Evolutionary conservation across 2,113 vertebrate genomes (phyloP), one percentile per base, ranked within the genome.

Genomic region (Ptychochromis oligacanthus): DNA sequence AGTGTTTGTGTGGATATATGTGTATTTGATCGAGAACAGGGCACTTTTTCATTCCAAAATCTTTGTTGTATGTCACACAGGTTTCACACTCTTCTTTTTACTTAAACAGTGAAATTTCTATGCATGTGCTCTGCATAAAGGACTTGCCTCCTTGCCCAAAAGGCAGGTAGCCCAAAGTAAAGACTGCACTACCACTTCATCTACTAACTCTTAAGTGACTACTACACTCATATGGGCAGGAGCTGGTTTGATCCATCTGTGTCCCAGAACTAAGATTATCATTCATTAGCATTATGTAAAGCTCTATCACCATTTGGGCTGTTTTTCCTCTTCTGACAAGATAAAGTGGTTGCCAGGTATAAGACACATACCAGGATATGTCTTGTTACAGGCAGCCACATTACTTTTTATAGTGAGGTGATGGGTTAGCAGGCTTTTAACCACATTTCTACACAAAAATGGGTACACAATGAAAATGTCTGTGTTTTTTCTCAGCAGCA

Each of bases 1-100:
- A 3, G 67, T 75, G 76, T 81, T 34, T 77, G n/a, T 67, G 65
- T 82, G 43, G 67, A 26, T 75, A 8, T 77, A 13, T 56, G 52
- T 82, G 54, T 17, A 43, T 67, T 40, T 77, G 77, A 82, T 31
- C 40, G 59, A 74, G 24, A 60, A 58, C 46, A 46, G 17, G n/a
- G 46, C 31, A 75, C 8, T 75, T 78, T 83, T 81, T 79, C 26
- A 82, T 59, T 79, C 62, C 60, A 61, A 79, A 85, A 81, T 75
- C 58, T 81, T 82, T 81, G 28, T 62, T 54, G 31, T 79, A 75
- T 75, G 77, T 67, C 43, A 84, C 62, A 59, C 20, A 81, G 20
- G 24, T 40, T 61, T 77, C 43, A 64, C 60, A 64, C 28, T 56
- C 18, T 81, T 80, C 12, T 83, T 81, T 72, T 65, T 80, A 70